Evolutionary conservation across 2,888 invertebrate species (phyloP).

Genomic region (Cheilosia impressa): DNA sequence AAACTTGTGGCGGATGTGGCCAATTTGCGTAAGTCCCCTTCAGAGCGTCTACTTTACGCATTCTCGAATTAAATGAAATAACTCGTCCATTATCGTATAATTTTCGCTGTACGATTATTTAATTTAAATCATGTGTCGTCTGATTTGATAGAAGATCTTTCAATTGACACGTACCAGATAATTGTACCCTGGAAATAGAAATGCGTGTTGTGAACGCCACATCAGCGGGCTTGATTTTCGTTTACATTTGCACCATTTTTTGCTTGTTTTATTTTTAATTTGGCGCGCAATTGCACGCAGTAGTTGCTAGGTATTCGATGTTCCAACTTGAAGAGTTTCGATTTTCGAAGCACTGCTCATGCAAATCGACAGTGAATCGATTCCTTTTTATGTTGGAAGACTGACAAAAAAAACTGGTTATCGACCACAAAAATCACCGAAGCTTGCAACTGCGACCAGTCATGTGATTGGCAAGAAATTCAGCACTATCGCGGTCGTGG

Average conservation of each 20-base stretch:
- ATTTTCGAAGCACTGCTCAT: not conserved
- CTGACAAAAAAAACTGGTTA: constrained; percentile 37
- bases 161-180: constrained; percentile 51
- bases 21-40: constrained; percentile 17
- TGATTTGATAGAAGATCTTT: constrained; percentile 33
- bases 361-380: not conserved
- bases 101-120: constrained; percentile 15
- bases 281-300: not conserved
- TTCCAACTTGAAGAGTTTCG: not conserved
- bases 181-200: not conserved
- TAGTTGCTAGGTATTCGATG: not conserved
- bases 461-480: constrained; percentile 17
- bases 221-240: too few species aligned
- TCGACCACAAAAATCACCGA: constrained; percentile 34
- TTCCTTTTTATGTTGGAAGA: not conserved
- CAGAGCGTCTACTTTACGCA: constrained; percentile 2
- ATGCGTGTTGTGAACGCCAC: too few species aligned
- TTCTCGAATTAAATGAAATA: constrained; percentile 27
- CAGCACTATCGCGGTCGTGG: not conserved
- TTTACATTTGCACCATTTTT: too few species aligned
- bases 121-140: constrained; percentile 35
- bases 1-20: constrained; percentile 14
- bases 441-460: constrained; percentile 16
- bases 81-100: not conserved
- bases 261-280: not conserved